These are phyloP conservation scores for Parauchenoglanis ngamensis DNA, from an alignment of 2,797 vertebrate genomes.

Conservation along the genomic window DNA sequence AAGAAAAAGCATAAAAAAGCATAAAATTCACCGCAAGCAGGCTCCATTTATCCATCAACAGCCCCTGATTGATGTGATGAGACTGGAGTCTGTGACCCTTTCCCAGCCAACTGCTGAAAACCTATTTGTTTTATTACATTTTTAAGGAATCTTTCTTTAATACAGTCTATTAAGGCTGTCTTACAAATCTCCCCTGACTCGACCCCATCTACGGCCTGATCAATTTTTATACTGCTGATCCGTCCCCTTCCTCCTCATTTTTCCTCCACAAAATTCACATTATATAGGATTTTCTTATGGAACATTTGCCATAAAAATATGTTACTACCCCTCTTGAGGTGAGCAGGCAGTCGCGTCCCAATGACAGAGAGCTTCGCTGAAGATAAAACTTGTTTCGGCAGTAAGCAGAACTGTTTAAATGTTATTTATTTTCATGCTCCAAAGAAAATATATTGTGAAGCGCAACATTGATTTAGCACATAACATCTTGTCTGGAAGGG, in stretches of 20 bases:
- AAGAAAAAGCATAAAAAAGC: constrained; percentile 68
- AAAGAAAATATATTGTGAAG: constrained; percentile 99
- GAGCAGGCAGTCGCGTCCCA: constrained; percentile 80
- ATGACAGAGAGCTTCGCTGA: constrained; percentile 87
- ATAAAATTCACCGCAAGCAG: constrained; percentile 72
- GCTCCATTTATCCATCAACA: constrained; percentile 72
- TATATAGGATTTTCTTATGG: constrained; percentile 91
- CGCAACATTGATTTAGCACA: constrained; percentile 98
- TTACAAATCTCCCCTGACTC: constrained; percentile 98
- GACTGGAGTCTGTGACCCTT: constrained; percentile 59
- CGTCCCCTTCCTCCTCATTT: constrained; percentile 89
- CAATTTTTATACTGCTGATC: constrained; percentile 99
- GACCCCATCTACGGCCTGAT: constrained; percentile 94
- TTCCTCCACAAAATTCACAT: constrained; percentile 98
- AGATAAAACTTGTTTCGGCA: constrained; percentile 99
- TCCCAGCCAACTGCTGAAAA: constrained; percentile 64
- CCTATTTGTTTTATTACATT: constrained; percentile 83
- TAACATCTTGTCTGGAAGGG: constrained; percentile 90
- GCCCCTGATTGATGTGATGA: constrained; percentile 76
- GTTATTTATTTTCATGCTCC: constrained; percentile 99
- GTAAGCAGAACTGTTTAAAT: constrained; percentile 99
- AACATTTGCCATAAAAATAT: constrained; percentile 95
- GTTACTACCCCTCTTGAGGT: constrained; percentile 82
- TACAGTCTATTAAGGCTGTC: constrained; percentile 99
- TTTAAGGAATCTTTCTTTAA: constrained; percentile 98